These are phyloP conservation scores for Trissolcus brochymenae DNA, from an alignment of 2,888 invertebrate genomes.

Conservation along the genomic window DNA sequence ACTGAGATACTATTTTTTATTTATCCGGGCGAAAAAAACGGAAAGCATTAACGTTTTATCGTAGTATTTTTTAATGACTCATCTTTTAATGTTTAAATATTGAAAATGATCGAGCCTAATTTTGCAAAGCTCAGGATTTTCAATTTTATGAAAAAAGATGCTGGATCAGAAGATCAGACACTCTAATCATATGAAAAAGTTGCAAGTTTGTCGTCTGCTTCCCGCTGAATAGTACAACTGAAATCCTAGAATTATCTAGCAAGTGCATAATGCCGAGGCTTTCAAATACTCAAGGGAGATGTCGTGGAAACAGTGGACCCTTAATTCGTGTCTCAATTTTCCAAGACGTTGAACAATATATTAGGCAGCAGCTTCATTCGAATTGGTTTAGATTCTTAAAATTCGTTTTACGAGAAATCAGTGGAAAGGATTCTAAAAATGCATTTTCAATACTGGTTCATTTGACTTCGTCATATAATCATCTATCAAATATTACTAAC, in stretches of 20 bases:
- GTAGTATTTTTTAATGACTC: too few species aligned
- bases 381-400: not conserved
- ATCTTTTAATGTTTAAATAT: too few species aligned
- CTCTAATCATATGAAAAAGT: not conserved
- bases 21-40: too few species aligned
- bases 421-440: too few species aligned
- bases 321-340: slow-evolving; percentile 51
- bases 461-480: too few species aligned
- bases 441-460: too few species aligned
- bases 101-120: not conserved
- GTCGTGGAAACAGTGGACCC: slow-evolving; percentile 30
- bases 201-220: slow-evolving; percentile 5
- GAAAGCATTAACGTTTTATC: too few species aligned
- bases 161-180: not conserved
- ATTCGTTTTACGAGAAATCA: not conserved
- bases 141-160: not conserved
- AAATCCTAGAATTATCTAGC: slow-evolving; percentile 39
- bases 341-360: slow-evolving; percentile 45
- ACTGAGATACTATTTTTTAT: too few species aligned
- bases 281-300: slow-evolving; percentile 44
- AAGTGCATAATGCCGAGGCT: slow-evolving; percentile 31
- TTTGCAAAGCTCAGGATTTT: not conserved
- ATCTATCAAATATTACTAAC: too few species aligned
- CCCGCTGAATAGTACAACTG: slow-evolving; percentile 19
- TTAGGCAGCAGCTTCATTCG: slow-evolving; percentile 24